Base-by-base conservation (phyloP, 1,140 invertebrate species). In the Aphis gossypii region DNA sequence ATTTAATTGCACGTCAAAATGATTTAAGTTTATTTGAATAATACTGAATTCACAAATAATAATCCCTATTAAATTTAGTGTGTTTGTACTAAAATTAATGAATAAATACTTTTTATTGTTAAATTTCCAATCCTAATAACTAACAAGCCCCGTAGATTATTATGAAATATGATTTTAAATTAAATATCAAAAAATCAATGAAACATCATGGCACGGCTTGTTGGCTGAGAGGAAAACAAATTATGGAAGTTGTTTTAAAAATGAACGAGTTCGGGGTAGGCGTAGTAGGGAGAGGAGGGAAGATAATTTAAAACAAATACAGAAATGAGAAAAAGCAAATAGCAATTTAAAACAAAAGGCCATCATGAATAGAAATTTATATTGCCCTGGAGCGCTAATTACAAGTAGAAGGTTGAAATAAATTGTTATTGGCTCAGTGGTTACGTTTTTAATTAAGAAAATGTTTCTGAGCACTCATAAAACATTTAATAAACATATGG, bases 361-460 rank as follows among this genome's bases (percentile, higher is more conserved):
- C 41, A 93, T 86, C 30, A 93, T 41, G 35, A 56, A 93, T 84
- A 86, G 51, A 83, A 92, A 93, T 86, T 54, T 93, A 86, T 93
- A 86, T 86, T 38, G 46, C 44, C 82, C 76, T 25, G 48, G 82
- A 56, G 92, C 92, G 82, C 82, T 93, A 84, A 93, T 93, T 93
- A 93, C 35, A 56, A 93, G 84, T 86, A 56, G 48, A 93, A 93
- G 76, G 46, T 86, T 84, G 48, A 54, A 93, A 93, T 93, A 86
- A 86, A 86, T 86, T 93, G 82, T 92, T 92, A 92, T 92, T 92
- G 91, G 91, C 91, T 92, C 91, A 23, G 91, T 41, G 92, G 92
- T 93, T 93, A 93, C 76, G 82, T 84, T 93, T 93, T 93, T 93
- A 86, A 93, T 93, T 93, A 93, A 86, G 76, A 86, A 93, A 54